Conservation (phyloP, 2,113 vertebrate species). For the Ursus arctos region DNA sequence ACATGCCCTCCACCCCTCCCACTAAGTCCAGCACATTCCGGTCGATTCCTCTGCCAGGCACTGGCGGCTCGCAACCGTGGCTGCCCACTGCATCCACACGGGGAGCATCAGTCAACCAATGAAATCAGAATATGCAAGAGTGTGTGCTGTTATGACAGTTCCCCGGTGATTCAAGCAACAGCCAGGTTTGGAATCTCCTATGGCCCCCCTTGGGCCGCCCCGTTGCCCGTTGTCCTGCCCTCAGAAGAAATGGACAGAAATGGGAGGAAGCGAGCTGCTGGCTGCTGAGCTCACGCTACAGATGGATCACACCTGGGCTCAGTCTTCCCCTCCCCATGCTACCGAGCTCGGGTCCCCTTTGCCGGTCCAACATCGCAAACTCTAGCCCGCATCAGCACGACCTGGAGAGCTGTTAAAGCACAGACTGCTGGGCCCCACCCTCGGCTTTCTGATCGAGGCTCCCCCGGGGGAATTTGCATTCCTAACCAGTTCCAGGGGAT, state of each 20-base stretch:
- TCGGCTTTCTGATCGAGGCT: not conserved
- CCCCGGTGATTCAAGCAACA: rapidly evolving
- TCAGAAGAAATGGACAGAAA: not conserved
- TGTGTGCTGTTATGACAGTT: too few relatives aligned
- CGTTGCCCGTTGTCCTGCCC: rapidly evolving
- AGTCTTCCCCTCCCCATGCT: not conserved
- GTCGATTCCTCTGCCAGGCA: rapidly evolving
- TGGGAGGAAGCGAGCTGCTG: not conserved
- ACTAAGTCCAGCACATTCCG: not conserved
- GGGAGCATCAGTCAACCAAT: not conserved
- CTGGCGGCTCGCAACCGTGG: not conserved
- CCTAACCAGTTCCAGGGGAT: not conserved
- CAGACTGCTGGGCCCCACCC: not conserved
- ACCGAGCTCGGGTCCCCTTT: not conserved
- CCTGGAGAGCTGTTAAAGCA: not conserved
- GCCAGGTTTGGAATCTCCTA: rapidly evolving
- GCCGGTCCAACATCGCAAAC: not conserved
- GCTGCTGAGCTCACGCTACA: too few relatives aligned
- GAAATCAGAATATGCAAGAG: not conserved
- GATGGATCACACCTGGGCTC: not conserved
- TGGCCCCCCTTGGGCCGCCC: rapidly evolving
- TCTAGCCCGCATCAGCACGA: not conserved
- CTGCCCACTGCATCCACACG: too few relatives aligned
- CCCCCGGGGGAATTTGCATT: not conserved
- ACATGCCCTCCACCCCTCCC: too few relatives aligned